Evolutionary conservation across 1,140 invertebrate genomes (phyloP), one percentile per base, ranked within the genome.

Genomic region (Leptinotarsa texana): DNA sequence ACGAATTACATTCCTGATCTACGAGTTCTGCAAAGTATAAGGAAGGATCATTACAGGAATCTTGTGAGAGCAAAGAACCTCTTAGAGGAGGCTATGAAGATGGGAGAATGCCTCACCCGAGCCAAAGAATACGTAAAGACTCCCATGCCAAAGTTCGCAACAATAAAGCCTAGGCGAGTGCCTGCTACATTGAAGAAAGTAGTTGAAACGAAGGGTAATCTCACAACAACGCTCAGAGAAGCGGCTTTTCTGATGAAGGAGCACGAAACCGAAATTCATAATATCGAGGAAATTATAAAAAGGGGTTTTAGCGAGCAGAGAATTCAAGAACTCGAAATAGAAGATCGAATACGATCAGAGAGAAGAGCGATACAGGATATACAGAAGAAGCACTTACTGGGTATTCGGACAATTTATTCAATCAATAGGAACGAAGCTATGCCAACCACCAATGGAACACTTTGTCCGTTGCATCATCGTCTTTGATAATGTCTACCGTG

Each of bases 371-470:
- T 89, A 27, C 79, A 87, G 42, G 83, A 87, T 62, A 87, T 89
- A 76, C 86, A 89, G 84, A 86, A 79, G 79, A 89, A 89, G 81
- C 88, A 88, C 84, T 80, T 90, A 22, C 75, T 86, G 77, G 88
- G 88, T 33, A 33, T 33, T 8, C 1, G 1, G 1, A 33, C 33
- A 33, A 8, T 33, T 33, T 2, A 33, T 33, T 33, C 1, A 33
- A 33, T 1, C 1, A 33, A 33, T 33, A 33, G 33, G 33, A 33
- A 33, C 8, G 33, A 33, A 33, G 33, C 33, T 33, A 8, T 11
- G 33, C 1, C 33, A 33, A 33, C 33, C 33, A 33, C 33, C 8
- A 33, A 33, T 33, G 8, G 1, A 33, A 33, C 33, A 33, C 33
- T 33, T 33, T 33, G 33, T 33, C 1, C 8, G 33, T 33, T 33